Evolutionary conservation across 2,113 vertebrate species (phyloP).

Genomic region (Catagonus wagneri): DNA sequence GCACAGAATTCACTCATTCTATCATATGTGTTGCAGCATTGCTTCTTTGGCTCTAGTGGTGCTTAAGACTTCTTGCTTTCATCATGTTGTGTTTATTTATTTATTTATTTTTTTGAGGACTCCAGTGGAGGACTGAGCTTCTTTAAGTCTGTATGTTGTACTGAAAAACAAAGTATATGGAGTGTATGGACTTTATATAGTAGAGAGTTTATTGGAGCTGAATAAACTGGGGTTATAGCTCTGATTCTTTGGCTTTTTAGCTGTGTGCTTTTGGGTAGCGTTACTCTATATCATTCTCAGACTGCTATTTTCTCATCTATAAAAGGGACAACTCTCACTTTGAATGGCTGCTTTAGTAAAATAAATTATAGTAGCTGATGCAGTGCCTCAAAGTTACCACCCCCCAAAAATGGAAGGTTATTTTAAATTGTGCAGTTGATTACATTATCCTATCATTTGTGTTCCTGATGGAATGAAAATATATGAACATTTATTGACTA

Average conservation of each 20-base stretch:
- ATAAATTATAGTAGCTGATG: background rate
- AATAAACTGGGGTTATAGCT: background rate
- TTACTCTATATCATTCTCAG: background rate
- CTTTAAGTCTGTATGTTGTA: background rate
- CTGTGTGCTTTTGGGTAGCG: background rate
- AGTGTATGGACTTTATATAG: background rate
- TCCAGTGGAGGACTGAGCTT: background rate
- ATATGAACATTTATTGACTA: background rate
- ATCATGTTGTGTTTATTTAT: background rate
- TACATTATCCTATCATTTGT: background rate
- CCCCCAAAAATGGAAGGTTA: background rate
- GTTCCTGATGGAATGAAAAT: background rate
- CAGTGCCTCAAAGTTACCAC: background rate
- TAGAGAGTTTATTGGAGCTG: conserved; percentile 1
- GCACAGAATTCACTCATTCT: background rate
- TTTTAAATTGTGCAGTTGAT: background rate
- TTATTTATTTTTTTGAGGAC: background rate
- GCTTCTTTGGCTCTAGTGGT: background rate
- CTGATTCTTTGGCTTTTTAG: background rate
- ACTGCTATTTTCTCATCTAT: background rate
- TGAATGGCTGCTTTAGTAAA: background rate
- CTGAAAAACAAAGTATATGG: background rate
- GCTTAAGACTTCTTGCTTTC: background rate
- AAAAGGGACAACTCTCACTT: background rate
- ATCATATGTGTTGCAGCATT: background rate